Percentiles rank a stretch among this genome's conserved stretches.
These are phyloP conservation scores for Myrmophylax atrothorax DNA, from an alignment of 2,113 vertebrate genomes.

Conservation along the genomic window DNA sequence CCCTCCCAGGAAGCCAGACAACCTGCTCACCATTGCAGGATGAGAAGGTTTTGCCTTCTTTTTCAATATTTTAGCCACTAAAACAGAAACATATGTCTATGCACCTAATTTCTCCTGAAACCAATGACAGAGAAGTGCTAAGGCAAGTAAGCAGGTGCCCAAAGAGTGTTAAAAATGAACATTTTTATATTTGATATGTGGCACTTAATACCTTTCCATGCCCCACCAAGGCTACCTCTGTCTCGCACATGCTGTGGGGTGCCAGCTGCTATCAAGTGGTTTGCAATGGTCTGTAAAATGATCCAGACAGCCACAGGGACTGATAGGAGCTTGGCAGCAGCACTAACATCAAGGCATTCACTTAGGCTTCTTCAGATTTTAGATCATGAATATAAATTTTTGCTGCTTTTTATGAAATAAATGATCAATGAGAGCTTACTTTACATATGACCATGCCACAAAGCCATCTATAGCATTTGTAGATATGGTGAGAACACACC, in stretches of 20 bases:
- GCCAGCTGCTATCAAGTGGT: fast-evolving
- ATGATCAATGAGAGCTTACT: background rate
- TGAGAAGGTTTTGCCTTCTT: background rate
- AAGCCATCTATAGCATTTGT: background rate
- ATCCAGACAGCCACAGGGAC: fast-evolving
- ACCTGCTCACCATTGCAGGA: background rate
- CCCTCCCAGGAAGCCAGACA: background rate
- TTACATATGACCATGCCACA: background rate
- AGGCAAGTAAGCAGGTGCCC: background rate
- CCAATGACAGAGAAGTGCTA: background rate
- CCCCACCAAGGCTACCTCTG: fast-evolving
- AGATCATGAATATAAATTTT: background rate
- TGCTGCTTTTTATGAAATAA: background rate
- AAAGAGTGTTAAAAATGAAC: background rate
- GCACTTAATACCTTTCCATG: background rate
- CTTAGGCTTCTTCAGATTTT: background rate
- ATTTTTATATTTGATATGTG: background rate
- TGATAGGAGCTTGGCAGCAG: background rate
- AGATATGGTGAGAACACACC: background rate
- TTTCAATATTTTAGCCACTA: background rate
- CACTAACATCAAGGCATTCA: background rate
- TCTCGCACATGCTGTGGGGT: fast-evolving
- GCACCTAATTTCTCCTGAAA: background rate
- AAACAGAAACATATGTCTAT: background rate
- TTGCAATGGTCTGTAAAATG: fast-evolving